A percentile compares a stretch with the other conserved stretches of the same genome.
Evolutionary conservation across 2,113 vertebrate species (phyloP).

Genomic region (Paraplagusia blochii): DNA sequence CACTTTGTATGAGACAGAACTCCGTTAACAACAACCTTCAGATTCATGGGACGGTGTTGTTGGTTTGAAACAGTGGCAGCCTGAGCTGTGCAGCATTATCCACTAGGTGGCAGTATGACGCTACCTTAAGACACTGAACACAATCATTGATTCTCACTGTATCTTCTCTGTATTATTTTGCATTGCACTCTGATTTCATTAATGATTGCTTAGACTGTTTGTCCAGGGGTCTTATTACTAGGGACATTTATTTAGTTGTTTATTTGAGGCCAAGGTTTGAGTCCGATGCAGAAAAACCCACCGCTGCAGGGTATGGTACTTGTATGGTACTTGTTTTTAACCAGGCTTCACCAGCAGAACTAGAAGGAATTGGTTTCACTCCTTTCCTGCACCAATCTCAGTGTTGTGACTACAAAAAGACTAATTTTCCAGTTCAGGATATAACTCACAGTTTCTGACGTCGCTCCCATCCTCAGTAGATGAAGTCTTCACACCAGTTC

Average conservation of each 20-base stretch:
- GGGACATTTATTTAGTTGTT: too few species aligned
- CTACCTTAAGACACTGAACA: background rate
- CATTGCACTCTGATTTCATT: background rate
- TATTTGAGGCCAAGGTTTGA: too few species aligned
- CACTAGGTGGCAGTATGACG: conserved; percentile 28
- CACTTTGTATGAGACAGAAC: too few species aligned
- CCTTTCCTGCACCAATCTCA: background rate
- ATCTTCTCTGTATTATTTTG: too few species aligned
- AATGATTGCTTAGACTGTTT: too few species aligned
- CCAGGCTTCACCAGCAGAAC: background rate
- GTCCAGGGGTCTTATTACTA: too few species aligned
- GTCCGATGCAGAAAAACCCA: too few species aligned
- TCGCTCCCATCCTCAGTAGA: conserved; percentile 34
- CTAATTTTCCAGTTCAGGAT: background rate
- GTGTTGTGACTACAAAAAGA: conserved; percentile 1
- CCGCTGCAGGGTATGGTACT: too few species aligned
- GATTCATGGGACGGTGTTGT: too few species aligned
- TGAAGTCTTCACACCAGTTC: conserved; percentile 19
- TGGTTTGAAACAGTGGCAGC: too few species aligned
- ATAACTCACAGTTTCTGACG: conserved; percentile 15
- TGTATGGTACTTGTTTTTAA: too few species aligned
- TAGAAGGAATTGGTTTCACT: background rate
- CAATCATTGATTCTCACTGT: background rate
- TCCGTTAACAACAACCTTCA: too few species aligned
- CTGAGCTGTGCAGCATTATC: background rate